Evolutionary conservation across 2,797 vertebrate genomes (phyloP).

Genomic region (Paedocypris micromegethes): DNA sequence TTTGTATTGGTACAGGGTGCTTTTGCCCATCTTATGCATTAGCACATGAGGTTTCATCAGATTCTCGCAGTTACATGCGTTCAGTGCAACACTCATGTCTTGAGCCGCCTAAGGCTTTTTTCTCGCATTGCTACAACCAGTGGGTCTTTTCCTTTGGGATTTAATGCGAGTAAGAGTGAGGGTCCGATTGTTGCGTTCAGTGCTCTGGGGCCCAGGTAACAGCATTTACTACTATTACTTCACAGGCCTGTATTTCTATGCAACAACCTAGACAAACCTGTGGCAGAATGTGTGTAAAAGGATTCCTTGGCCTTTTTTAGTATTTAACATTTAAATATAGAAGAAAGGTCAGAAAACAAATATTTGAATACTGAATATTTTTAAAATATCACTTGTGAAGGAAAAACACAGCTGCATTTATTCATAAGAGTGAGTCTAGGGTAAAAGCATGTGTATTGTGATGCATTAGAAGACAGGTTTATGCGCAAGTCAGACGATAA

Average conservation of each 20-base stretch:
- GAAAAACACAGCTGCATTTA: conserved; percentile 21
- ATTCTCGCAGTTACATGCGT: conserved; percentile 27
- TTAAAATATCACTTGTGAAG: conserved; percentile 29
- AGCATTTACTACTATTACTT: conserved; percentile 7
- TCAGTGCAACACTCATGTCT: conserved; percentile 37
- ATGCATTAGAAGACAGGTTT: no score
- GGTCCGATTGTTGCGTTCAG: neutral
- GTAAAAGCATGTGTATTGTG: conserved; percentile 11
- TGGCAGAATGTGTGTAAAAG: conserved; percentile 23
- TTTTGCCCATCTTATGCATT: conserved; percentile 30
- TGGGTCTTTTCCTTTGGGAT: conserved; percentile 26
- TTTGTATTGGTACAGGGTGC: conserved; percentile 27
- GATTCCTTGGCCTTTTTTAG: conserved; percentile 28
- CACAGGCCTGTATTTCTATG: conserved; percentile 2
- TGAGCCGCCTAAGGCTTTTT: conserved; percentile 29
- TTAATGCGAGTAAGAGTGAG: neutral
- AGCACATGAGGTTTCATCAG: conserved; percentile 26
- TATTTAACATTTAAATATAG: conserved; percentile 26
- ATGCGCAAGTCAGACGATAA: no score
- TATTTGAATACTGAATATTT: conserved; percentile 32
- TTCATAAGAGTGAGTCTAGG: conserved; percentile 8
- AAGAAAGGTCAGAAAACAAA: conserved; percentile 20
- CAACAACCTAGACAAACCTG: conserved; percentile 23
- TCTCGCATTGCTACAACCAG: conserved; percentile 26
- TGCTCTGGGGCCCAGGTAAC: conserved; percentile 30